Percentiles rank a stretch among this genome's conserved stretches.
These are phyloP conservation scores for Eupeodes corollae DNA, from an alignment of 1,140 invertebrate species.

Conservation along the genomic window DNA sequence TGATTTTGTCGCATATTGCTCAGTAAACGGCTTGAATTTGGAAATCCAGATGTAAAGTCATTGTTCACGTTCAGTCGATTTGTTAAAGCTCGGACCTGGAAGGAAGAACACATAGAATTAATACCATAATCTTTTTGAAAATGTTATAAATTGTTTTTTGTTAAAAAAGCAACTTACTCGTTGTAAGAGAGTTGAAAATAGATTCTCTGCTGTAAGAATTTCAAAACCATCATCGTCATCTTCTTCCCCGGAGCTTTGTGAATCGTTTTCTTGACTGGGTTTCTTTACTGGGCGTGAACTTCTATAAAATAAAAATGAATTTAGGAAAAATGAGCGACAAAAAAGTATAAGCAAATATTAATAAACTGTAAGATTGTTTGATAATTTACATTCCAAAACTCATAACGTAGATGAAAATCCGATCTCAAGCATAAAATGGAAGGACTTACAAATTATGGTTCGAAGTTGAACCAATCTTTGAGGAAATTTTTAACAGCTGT, in stretches of 20 bases:
- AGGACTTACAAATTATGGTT: no score
- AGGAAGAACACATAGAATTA: no score
- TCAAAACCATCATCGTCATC: slow-evolving; percentile 84
- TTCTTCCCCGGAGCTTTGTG: slow-evolving; percentile 74
- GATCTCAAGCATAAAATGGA: no score
- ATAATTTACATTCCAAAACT: no score
- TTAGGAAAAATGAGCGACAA: no score
- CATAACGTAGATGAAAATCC: no score
- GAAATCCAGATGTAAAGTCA: slow-evolving; percentile 37
- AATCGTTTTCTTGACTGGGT: slow-evolving; percentile 57
- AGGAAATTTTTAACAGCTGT: no score
- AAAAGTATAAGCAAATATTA: no score
- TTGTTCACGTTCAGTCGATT: slow-evolving; percentile 75
- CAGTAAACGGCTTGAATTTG: slow-evolving; percentile 33
- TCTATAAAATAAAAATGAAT: slow-evolving; percentile 33
- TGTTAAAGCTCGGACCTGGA: slow-evolving; percentile 72
- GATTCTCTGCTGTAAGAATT: slow-evolving; percentile 76
- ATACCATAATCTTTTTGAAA: no score
- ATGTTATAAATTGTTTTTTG: not conserved
- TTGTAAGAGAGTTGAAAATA: slow-evolving; percentile 76
- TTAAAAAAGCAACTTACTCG: slow-evolving; percentile 44
- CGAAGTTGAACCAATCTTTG: no score
- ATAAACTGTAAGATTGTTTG: no score
- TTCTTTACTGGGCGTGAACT: slow-evolving; percentile 59
- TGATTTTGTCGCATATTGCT: slow-evolving; percentile 34